Conservation (phyloP, 1,140 invertebrate species). For the Alviniconcha marisindica region DNA sequence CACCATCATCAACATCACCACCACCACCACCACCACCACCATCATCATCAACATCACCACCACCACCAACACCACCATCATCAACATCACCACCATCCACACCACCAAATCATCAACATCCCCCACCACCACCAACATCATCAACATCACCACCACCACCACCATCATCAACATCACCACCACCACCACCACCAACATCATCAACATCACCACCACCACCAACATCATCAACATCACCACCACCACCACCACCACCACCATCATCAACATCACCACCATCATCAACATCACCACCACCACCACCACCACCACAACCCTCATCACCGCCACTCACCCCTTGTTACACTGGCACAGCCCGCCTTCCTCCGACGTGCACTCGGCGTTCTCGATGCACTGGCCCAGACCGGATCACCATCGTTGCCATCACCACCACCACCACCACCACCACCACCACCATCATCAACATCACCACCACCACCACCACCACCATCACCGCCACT, state of each 20-base stretch:
- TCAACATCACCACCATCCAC: no score
- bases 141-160: constrained; percentile 12
- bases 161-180: constrained; percentile 30
- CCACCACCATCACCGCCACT: not conserved
- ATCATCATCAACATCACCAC: no score
- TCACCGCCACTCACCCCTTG: constrained; percentile 31
- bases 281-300: not conserved
- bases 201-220: constrained; percentile 1
- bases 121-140: no score
- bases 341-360: constrained; percentile 20
- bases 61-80: no score
- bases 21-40: not conserved
- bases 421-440: not conserved
- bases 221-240: no score
- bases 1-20: not conserved
- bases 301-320: constrained; percentile 22
- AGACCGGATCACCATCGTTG: not conserved
- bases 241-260: not conserved
- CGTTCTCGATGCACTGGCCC: constrained; percentile 41
- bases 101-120: not conserved
- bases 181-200: no score
- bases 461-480: not conserved
- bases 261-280: not conserved
- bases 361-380: constrained; percentile 19
- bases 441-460: not conserved